phyloP scores from a whole-genome alignment of 1,140 invertebrate genomes.

The Drosophila kohkoa region DNA sequence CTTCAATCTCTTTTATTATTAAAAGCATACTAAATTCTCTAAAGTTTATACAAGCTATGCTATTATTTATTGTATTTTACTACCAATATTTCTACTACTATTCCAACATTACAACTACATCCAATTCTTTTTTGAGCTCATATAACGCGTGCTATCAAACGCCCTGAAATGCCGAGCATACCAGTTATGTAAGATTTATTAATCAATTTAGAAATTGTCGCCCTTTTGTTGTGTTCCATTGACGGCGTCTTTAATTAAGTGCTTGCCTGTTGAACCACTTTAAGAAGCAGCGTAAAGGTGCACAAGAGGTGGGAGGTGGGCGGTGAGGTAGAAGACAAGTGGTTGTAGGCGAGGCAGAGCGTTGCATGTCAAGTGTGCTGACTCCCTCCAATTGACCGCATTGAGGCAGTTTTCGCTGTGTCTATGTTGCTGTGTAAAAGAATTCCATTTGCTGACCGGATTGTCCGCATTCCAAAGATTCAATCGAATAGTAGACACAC shows the following conservation, averaged over 20 bases:
- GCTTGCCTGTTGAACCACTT: constrained; percentile 22
- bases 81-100: neutral
- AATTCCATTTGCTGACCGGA: constrained; percentile 78
- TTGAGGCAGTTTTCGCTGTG: constrained; percentile 53
- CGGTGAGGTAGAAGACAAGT: neutral
- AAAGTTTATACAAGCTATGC: too few species aligned
- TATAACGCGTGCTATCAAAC: neutral
- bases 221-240: constrained; percentile 26
- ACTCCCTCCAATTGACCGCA: constrained; percentile 51
- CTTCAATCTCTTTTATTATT: too few species aligned
- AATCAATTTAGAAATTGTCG: constrained; percentile 6
- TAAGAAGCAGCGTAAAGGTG: neutral
- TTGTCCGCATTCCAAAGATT: constrained; percentile 81
- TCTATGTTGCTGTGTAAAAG: constrained; percentile 61
- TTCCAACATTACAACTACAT: neutral
- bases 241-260: constrained; percentile 40
- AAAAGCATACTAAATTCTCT: too few species aligned
- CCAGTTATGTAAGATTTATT: constrained; percentile 1
- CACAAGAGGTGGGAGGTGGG: neutral
- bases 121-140: neutral
- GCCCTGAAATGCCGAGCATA: neutral
- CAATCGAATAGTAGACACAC: constrained; percentile 66
- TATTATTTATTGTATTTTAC: too few species aligned
- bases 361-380: constrained; percentile 61
- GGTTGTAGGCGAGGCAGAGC: constrained; percentile 3